Evolutionary conservation across 2,888 invertebrate species (phyloP).

Genomic region (Steinernema carpocapsae): DNA sequence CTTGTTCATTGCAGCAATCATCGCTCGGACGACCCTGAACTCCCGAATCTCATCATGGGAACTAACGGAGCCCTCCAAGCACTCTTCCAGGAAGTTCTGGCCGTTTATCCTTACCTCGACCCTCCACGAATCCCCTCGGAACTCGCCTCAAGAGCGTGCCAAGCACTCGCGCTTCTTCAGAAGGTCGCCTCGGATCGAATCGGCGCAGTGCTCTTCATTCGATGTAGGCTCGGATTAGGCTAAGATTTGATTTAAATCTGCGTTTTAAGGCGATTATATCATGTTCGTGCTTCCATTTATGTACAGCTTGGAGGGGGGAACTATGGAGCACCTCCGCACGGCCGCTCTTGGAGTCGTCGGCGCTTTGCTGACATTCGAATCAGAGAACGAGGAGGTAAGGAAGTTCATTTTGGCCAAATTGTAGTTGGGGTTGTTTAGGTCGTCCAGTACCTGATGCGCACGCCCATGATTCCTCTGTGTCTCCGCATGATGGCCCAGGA

Average conservation of each 20-base stretch:
- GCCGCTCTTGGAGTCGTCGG: neutral
- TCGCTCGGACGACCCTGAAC: neutral
- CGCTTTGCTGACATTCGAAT: neutral
- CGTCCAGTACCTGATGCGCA: neutral
- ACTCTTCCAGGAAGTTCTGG: neutral
- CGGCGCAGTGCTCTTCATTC: neutral
- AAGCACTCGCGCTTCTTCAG: neutral
- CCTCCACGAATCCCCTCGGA: neutral
- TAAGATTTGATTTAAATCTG: neutral
- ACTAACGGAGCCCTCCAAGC: neutral
- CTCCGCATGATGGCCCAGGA: constrained; percentile 1
- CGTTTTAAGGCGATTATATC: neutral
- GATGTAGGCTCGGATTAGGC: neutral
- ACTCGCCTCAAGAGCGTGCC: neutral
- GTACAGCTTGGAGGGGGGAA: neutral
- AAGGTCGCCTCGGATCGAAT: neutral
- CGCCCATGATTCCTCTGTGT: constrained; percentile 6
- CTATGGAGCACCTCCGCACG: neutral
- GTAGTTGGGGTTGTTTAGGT: neutral
- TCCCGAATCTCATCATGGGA: neutral
- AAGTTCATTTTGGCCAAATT: neutral
- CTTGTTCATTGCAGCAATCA: neutral
- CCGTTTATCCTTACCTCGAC: neutral
- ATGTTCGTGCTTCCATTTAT: neutral
- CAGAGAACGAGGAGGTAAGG: neutral